Conservation (phyloP, 2,888 invertebrate species). For the Nymphalis c-album region DNA sequence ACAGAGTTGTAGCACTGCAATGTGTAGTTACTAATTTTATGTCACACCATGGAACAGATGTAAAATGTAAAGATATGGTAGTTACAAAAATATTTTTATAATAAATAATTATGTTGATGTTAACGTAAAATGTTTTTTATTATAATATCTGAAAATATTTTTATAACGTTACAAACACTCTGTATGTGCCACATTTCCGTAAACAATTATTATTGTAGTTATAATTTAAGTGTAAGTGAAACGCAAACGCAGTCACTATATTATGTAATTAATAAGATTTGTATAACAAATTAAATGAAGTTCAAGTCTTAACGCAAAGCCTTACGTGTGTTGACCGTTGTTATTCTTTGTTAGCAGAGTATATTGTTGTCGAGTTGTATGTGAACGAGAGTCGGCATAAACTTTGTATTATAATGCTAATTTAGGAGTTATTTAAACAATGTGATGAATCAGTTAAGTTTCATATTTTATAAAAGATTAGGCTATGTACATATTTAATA, state of each 20-base stretch:
- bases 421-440: slow-evolving; percentile 62
- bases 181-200: slow-evolving; percentile 28
- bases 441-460: slow-evolving; percentile 78
- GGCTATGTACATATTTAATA: slow-evolving; percentile 78
- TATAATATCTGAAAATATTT: slow-evolving; percentile 23
- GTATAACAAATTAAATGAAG: neutral
- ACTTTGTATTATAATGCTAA: slow-evolving; percentile 44
- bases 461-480: slow-evolving; percentile 76
- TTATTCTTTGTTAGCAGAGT: slow-evolving; percentile 60
- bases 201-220: slow-evolving; percentile 14
- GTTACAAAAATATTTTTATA: slow-evolving; percentile 28
- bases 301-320: slow-evolving; percentile 48
- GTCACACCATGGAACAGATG: neutral
- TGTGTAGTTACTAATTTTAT: neutral
- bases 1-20: slow-evolving; percentile 3
- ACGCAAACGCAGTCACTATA: neutral
- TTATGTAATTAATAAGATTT: slow-evolving; percentile 8
- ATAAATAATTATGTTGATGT: slow-evolving; percentile 18
- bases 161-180: slow-evolving; percentile 24
- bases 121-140: slow-evolving; percentile 14
- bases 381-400: slow-evolving; percentile 33
- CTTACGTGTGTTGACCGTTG: slow-evolving; percentile 69
- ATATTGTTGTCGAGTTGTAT: slow-evolving; percentile 51
- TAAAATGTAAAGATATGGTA: neutral
- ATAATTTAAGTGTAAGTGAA: neutral